phyloP scores from a whole-genome alignment of 2,113 vertebrate species.

The Rhinopomastus cyanomelas region DNA sequence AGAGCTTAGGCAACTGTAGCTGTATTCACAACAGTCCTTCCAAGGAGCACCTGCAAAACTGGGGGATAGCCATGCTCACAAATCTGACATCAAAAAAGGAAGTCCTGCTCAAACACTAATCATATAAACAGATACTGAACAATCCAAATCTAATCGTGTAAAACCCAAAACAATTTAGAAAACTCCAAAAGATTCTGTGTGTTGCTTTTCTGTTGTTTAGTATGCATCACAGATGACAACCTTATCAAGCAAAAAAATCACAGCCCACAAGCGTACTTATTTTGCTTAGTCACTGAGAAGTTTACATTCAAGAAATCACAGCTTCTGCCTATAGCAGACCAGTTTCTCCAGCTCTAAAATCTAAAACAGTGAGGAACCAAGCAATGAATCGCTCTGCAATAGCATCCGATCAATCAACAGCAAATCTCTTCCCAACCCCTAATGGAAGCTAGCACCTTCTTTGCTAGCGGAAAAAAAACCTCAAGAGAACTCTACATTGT shows the following conservation, averaged over 20 bases:
- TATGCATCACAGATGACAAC: not conserved
- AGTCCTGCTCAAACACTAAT: not conserved
- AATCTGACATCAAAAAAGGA: not conserved
- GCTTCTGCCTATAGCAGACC: not conserved
- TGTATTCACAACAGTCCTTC: not conserved
- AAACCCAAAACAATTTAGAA: not conserved
- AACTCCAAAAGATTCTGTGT: not conserved
- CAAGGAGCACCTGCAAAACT: slow-evolving; percentile 1
- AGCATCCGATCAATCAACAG: not conserved
- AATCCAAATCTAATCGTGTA: not conserved
- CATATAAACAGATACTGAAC: not conserved
- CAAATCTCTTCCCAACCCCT: not conserved
- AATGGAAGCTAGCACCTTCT: not conserved
- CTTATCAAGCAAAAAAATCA: not conserved
- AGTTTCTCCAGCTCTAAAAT: not conserved
- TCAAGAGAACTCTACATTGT: not conserved
- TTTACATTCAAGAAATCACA: not conserved
- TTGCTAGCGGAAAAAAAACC: not conserved
- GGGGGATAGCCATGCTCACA: not conserved
- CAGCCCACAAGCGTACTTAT: not conserved
- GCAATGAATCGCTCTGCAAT: not conserved
- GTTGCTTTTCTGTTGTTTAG: not conserved
- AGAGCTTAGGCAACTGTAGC: not conserved
- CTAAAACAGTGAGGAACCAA: not conserved
- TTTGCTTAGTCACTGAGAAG: not conserved